phyloP scores from a whole-genome alignment of 2,113 vertebrate species.

The Ramphastos sulfuratus region DNA sequence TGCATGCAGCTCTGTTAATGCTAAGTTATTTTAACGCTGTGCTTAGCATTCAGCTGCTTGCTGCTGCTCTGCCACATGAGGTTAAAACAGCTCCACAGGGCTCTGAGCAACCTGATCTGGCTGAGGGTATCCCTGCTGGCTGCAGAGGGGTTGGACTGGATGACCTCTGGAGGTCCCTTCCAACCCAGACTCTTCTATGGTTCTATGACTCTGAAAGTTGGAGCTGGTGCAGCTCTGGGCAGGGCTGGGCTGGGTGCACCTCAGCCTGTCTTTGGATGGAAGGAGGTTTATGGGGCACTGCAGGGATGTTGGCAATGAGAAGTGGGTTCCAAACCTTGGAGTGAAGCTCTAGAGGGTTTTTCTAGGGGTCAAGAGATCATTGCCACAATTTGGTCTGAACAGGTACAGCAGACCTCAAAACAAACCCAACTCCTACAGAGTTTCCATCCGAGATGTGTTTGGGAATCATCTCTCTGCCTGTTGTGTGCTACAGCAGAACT shows the following conservation, averaged over 20 bases:
- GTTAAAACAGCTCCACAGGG: background rate
- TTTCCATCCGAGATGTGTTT: background rate
- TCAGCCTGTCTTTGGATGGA: background rate
- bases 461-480: fast-evolving
- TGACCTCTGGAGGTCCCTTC: too few relatives aligned
- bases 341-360: background rate
- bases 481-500: fast-evolving
- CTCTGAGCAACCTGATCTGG: too few relatives aligned
- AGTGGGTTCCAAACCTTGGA: background rate
- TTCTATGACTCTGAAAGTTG: too few relatives aligned
- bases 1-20: background rate
- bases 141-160: too few relatives aligned
- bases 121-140: too few relatives aligned
- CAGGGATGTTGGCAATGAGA: fast-evolving
- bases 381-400: fast-evolving
- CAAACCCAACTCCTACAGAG: fast-evolving
- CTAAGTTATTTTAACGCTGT: background rate
- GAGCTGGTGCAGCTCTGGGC: background rate
- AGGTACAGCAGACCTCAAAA: fast-evolving
- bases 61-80: background rate
- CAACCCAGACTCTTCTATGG: too few relatives aligned
- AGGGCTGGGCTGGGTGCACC: too few relatives aligned
- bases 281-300: fast-evolving
- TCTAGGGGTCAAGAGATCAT: background rate
- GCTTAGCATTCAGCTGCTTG: background rate